These are phyloP conservation scores for Altica lythri DNA, from an alignment of 2,888 invertebrate species.

Conservation along the genomic window DNA sequence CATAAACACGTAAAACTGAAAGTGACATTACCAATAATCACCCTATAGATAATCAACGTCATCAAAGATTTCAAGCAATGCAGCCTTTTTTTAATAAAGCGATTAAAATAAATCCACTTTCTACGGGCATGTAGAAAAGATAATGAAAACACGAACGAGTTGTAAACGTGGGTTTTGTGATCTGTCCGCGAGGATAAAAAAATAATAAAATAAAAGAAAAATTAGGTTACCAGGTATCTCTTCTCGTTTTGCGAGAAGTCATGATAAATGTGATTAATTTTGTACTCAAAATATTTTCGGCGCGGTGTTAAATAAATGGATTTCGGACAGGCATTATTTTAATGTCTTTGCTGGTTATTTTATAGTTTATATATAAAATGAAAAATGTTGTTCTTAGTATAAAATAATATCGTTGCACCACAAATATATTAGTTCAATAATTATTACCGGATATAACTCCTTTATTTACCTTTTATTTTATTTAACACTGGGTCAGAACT, in stretches of 20 bases:
- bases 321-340: too few species aligned
- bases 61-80: conserved; percentile 3
- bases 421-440: too few species aligned
- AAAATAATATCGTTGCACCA: too few species aligned
- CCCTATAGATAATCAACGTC: conserved; percentile 18
- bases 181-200: conserved; percentile 27
- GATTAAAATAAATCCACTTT: conserved; percentile 27
- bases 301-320: too few species aligned
- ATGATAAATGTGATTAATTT: too few species aligned
- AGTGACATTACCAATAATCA: conserved; percentile 10
- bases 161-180: conserved; percentile 30
- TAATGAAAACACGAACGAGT: conserved; percentile 23
- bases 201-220: conserved; percentile 22
- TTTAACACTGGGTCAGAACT: too few species aligned
- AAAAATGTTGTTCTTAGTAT: too few species aligned
- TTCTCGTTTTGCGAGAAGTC: conserved; percentile 23
- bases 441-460: too few species aligned
- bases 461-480: too few species aligned
- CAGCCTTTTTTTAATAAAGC: conserved; percentile 13
- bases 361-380: too few species aligned
- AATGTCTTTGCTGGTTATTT: too few species aligned
- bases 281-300: too few species aligned
- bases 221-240: conserved; percentile 29
- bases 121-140: conserved; percentile 24
- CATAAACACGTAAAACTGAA: conserved; percentile 9